A percentile compares a stretch with the other conserved stretches of the same genome.
Evolutionary conservation across 1,140 invertebrate species (phyloP).

Genomic region (Danaus plexippus): DNA sequence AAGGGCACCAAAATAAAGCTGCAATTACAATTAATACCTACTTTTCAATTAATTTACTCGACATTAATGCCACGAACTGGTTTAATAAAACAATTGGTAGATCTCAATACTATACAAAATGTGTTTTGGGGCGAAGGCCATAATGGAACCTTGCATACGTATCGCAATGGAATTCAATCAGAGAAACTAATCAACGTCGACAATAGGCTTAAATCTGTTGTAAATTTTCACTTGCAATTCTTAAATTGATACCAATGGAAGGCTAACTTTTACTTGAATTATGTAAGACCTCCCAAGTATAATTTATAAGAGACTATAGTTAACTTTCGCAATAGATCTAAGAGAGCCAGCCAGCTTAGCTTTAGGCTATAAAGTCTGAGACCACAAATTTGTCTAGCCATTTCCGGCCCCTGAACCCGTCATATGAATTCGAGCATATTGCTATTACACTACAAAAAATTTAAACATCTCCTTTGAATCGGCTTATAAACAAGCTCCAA

Average conservation of each 20-base stretch:
- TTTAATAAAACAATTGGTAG: constrained; percentile 10
- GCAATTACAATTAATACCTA: too few relatives aligned
- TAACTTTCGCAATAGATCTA: constrained; percentile 62
- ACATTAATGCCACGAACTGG: too few relatives aligned
- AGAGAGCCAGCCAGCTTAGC: constrained; percentile 19
- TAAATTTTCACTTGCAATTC: too few relatives aligned
- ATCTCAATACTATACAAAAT: constrained; percentile 24
- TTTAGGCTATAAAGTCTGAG: not conserved
- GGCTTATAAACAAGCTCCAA: too few relatives aligned
- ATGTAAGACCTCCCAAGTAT: constrained; percentile 52
- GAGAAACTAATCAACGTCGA: constrained; percentile 14
- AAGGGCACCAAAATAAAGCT: too few relatives aligned
- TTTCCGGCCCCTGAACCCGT: too few relatives aligned
- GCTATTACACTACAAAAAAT: not conserved
- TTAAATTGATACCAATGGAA: too few relatives aligned
- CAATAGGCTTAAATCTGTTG: too few relatives aligned
- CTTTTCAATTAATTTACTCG: too few relatives aligned
- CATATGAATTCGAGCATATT: not conserved
- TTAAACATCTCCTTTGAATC: too few relatives aligned
- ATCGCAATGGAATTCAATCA: constrained; percentile 13
- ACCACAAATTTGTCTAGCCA: not conserved
- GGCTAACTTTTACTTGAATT: constrained; percentile 63
- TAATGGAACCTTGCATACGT: constrained; percentile 15
- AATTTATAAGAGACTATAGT: constrained; percentile 61
- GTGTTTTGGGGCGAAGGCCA: constrained; percentile 27